phyloP scores from a whole-genome alignment of 2,113 vertebrate species.

The Phalacrocorax carbo region DNA sequence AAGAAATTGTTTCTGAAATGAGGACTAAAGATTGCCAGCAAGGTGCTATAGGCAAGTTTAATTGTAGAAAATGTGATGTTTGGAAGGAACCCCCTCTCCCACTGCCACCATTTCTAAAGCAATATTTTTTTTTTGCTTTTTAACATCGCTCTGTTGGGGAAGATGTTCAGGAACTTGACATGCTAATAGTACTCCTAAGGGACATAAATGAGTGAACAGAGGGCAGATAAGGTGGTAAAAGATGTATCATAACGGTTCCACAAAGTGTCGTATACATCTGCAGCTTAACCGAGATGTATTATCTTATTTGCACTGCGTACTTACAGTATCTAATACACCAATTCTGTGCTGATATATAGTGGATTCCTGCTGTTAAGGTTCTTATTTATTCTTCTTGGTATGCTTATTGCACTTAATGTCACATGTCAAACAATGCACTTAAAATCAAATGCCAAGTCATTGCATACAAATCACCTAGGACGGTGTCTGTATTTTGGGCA shows the following conservation, averaged over 20 bases:
- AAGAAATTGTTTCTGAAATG: not conserved
- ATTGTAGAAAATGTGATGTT: not conserved
- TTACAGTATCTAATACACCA: not conserved
- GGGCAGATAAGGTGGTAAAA: not conserved
- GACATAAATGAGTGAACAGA: not conserved
- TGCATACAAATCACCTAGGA: not conserved
- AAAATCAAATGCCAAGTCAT: not conserved
- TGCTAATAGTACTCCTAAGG: not conserved
- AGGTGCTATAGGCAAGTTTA: not conserved
- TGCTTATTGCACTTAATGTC: not conserved
- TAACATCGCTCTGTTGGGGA: not conserved
- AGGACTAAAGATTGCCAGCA: not conserved
- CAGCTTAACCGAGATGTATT: not conserved
- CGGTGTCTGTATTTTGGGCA: not conserved
- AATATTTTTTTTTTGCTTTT: not conserved
- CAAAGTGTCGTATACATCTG: not conserved
- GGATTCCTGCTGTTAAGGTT: not conserved
- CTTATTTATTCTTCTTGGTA: not conserved
- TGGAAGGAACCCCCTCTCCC: not conserved
- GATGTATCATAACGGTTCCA: not conserved
- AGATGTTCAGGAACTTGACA: not conserved
- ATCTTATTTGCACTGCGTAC: not conserved
- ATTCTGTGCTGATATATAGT: not conserved
- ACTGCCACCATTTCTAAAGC: not conserved
- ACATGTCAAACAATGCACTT: not conserved